These are phyloP conservation scores for Dipodomys stephensi DNA, from an alignment of 2,113 vertebrate genomes.

Conservation along the genomic window DNA sequence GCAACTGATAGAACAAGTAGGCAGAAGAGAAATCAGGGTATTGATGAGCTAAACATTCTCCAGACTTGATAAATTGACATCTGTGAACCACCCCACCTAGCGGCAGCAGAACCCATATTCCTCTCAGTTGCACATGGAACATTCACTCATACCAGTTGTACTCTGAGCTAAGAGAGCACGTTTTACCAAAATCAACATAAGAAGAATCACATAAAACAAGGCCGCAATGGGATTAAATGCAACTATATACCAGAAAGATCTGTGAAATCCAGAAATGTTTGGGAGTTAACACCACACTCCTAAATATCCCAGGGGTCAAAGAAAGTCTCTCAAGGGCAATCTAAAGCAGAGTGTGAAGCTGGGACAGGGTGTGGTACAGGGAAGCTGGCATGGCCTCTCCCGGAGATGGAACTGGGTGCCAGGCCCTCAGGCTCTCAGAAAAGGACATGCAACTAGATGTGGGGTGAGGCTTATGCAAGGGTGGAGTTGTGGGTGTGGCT, in stretches of 20 bases:
- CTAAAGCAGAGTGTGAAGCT: background rate
- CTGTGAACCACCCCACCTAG: background rate
- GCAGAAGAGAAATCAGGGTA: background rate
- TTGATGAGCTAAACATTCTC: background rate
- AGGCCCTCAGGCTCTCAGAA: background rate
- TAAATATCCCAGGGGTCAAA: background rate
- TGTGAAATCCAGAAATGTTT: conserved; percentile 31
- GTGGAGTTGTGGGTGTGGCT: background rate
- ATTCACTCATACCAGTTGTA: background rate
- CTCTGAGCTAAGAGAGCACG: conserved; percentile 15
- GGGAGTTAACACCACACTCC: background rate
- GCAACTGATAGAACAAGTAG: background rate
- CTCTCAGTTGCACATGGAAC: background rate
- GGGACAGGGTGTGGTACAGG: background rate
- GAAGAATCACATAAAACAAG: background rate
- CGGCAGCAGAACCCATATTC: background rate
- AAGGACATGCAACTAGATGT: background rate
- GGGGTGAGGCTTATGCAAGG: background rate
- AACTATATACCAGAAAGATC: background rate
- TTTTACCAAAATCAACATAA: background rate
- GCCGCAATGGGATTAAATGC: background rate
- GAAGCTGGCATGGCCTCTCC: background rate
- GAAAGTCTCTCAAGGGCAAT: background rate
- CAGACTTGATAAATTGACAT: background rate
- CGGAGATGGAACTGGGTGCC: background rate